phyloP scores from a whole-genome alignment of 2,797 vertebrate species.

The Pseudochromis fuscus region DNA sequence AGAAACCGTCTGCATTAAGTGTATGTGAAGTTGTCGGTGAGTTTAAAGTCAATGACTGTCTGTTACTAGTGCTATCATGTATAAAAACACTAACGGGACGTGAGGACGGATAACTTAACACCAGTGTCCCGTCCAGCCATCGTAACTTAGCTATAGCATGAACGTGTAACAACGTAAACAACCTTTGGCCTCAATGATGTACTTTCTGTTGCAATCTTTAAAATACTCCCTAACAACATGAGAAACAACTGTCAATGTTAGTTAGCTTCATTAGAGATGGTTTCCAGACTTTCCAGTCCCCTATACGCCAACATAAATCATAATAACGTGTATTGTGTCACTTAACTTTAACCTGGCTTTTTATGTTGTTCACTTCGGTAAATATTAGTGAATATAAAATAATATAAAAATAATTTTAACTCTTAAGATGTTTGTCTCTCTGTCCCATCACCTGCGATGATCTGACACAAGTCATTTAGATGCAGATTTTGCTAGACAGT shows the following conservation, averaged over 20 bases:
- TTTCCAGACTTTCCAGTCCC: neutral
- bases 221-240: neutral
- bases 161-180: conserved; percentile 2
- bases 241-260: neutral
- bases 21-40: conserved; percentile 50
- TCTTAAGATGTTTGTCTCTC: neutral
- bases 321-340: neutral
- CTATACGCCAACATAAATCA: neutral
- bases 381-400: neutral
- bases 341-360: conserved; percentile 3
- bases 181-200: conserved; percentile 1
- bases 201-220: neutral
- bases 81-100: neutral
- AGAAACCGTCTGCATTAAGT: conserved; percentile 5
- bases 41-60: conserved; percentile 23
- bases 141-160: conserved; percentile 55
- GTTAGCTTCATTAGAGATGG: neutral
- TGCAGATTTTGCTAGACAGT: too few relatives aligned
- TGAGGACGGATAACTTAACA: neutral
- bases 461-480: neutral
- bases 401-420: too few relatives aligned
- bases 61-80: neutral
- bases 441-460: neutral
- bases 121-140: conserved; percentile 2
- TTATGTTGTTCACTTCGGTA: conserved; percentile 8